These are phyloP conservation scores for Drosophila lini DNA, from an alignment of 1,140 invertebrate genomes.

Conservation along the genomic window DNA sequence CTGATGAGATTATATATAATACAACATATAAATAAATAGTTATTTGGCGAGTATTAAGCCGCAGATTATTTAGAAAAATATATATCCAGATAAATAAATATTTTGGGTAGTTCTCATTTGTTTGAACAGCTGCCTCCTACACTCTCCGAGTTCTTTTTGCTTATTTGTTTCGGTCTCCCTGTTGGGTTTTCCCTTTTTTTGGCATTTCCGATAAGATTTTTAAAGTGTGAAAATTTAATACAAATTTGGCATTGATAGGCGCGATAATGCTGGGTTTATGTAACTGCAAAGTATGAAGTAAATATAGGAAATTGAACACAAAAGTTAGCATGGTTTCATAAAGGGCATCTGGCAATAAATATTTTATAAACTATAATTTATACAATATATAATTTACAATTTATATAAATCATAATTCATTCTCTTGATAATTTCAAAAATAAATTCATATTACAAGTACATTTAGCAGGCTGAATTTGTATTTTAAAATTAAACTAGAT, in stretches of 20 bases:
- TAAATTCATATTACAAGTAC: not conserved
- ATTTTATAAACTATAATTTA: no score
- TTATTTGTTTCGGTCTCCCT: not conserved
- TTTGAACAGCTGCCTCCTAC: constrained; percentile 36
- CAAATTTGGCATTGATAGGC: not conserved
- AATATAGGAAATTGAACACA: not conserved
- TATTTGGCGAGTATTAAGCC: not conserved
- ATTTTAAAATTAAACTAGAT: not conserved
- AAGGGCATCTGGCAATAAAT: no score
- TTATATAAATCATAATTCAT: no score
- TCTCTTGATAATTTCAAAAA: no score
- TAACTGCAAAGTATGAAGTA: not conserved
- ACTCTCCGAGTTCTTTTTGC: not conserved
- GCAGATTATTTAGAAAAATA: constrained; percentile 10
- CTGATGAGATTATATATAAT: no score
- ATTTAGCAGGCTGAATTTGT: not conserved
- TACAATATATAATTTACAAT: no score
- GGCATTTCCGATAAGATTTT: constrained; percentile 1
- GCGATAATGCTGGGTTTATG: not conserved
- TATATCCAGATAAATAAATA: not conserved
- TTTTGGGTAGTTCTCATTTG: constrained; percentile 7
- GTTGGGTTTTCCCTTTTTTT: constrained; percentile 1
- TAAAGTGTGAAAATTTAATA: constrained; percentile 7
- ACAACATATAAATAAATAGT: no score
- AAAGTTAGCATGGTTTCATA: no score